Conservation (phyloP, 2,888 invertebrate species). For the Torymus tubicola region DNA sequence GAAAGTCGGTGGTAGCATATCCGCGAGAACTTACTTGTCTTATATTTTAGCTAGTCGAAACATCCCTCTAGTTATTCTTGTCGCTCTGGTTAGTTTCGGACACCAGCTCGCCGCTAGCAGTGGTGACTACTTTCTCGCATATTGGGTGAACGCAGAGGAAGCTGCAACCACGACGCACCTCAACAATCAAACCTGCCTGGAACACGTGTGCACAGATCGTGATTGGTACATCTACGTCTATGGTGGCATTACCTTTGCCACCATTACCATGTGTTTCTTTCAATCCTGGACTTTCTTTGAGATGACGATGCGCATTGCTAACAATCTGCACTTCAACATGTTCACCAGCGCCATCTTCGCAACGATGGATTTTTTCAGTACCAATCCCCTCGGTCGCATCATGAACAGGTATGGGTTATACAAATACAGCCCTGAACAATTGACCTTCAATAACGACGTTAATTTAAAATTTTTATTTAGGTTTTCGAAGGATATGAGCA, state of each 20-base stretch:
- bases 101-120: conserved; percentile 70
- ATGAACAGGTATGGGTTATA: conserved; percentile 79
- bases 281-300: conserved; percentile 78
- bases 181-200: conserved; percentile 32
- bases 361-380: conserved; percentile 91
- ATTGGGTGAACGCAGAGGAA: conserved; percentile 79
- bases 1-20: conserved; percentile 56
- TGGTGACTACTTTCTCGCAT: conserved; percentile 74
- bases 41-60: conserved; percentile 69
- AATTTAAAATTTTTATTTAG: conserved; percentile 70
- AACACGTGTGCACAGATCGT: conserved; percentile 59
- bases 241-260: conserved; percentile 74
- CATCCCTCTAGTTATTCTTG: conserved; percentile 62
- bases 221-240: conserved; percentile 79
- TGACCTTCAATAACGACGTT: background rate
- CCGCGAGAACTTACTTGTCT: conserved; percentile 60
- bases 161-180: conserved; percentile 60
- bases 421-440: too few species aligned
- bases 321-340: conserved; percentile 89
- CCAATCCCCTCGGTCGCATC: conserved; percentile 89
- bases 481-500: conserved; percentile 92
- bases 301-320: conserved; percentile 87
- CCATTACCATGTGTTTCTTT: conserved; percentile 74
- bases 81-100: conserved; percentile 60
- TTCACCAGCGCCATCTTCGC: conserved; percentile 88